Conservation (phyloP, 2,797 vertebrate genomes). For the Hapalemur alaotrensis region DNA sequence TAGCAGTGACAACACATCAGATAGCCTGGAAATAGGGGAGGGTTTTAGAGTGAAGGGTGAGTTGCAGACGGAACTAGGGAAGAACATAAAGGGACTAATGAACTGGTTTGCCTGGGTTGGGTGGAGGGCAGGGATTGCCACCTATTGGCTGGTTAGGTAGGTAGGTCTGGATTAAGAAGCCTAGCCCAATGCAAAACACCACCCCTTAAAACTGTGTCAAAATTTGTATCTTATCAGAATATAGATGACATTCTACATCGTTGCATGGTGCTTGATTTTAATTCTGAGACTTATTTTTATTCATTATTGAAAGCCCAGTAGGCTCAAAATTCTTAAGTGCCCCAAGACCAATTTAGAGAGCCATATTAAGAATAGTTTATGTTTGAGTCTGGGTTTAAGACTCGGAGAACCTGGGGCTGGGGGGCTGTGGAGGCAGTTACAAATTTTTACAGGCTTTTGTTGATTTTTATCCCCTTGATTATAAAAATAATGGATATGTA, state of each 20-base stretch:
- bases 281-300: neutral
- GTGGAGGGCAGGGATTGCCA: neutral
- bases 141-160: neutral
- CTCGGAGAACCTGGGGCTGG: neutral
- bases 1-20: neutral
- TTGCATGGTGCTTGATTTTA: neutral
- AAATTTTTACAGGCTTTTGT: neutral
- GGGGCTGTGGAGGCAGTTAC: neutral
- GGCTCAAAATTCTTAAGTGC: neutral
- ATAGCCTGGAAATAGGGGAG: neutral
- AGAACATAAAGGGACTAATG: neutral
- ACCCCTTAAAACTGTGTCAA: neutral
- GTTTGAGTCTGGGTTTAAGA: neutral
- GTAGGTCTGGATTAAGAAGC: neutral
- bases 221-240: slow-evolving; percentile 29
- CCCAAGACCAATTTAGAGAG: neutral
- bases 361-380: neutral
- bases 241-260: neutral
- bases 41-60: neutral
- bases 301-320: neutral
- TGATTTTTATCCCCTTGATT: slow-evolving; percentile 8
- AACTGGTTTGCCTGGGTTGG: slow-evolving; percentile 38
- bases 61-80: neutral
- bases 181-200: neutral
- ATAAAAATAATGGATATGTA: slow-evolving; percentile 20